Evolutionary conservation across 2,113 vertebrate genomes (phyloP).

Genomic region (Mastomys coucha): DNA sequence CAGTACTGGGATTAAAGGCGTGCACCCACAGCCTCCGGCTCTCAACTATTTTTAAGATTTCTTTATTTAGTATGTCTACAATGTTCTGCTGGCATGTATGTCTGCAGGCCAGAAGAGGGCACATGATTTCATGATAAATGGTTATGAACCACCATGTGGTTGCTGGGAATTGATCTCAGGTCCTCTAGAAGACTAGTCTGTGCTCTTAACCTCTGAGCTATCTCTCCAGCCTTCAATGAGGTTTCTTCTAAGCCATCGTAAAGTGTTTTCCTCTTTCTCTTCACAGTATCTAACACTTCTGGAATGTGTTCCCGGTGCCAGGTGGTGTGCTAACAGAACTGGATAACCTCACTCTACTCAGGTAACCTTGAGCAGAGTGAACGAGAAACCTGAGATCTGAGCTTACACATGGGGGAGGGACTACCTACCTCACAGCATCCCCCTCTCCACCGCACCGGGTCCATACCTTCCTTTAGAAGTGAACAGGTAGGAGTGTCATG

Average conservation of each 20-base stretch:
- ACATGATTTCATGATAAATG: too few species aligned
- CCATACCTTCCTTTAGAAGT: background rate
- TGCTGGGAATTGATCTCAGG: too few species aligned
- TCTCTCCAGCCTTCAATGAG: background rate
- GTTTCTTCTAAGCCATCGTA: background rate
- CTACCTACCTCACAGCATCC: background rate
- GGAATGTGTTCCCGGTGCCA: background rate
- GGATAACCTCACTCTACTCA: background rate
- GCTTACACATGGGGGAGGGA: background rate
- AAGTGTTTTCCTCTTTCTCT: background rate
- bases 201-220: too few species aligned
- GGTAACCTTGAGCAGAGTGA: background rate
- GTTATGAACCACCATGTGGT: too few species aligned
- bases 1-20: background rate
- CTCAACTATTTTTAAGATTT: too few species aligned
- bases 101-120: too few species aligned
- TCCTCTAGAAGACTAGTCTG: too few species aligned
- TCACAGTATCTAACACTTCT: background rate
- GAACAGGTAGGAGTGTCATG: background rate
- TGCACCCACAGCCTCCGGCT: background rate
- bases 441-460: too few species aligned
- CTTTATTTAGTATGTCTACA: too few species aligned
- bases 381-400: rapidly evolving
- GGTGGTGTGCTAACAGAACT: background rate
- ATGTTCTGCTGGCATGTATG: too few species aligned